Conservation (phyloP, 2,888 invertebrate genomes). For the Rambutsinella grinnellia region DNA sequence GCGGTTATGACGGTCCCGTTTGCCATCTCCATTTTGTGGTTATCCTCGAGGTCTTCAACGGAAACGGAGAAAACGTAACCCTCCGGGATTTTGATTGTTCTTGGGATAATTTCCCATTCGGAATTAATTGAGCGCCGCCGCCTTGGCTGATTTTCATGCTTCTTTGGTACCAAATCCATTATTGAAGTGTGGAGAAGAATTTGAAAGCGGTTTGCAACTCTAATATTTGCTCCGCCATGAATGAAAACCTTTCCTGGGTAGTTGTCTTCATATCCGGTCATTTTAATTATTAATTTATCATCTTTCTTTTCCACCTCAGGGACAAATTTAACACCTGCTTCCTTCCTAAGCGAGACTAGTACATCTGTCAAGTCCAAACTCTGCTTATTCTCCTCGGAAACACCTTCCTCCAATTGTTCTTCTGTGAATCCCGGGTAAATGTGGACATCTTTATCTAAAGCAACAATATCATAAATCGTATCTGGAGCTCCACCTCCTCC, state of each 20-base stretch:
- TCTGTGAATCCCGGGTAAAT: conserved; percentile 27
- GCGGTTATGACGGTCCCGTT: not conserved
- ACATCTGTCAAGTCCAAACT: conserved; percentile 27
- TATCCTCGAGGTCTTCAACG: conserved; percentile 23
- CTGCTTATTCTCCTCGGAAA: not conserved
- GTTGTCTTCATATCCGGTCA: not conserved
- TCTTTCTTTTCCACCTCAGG: not conserved
- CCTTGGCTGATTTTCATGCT: not conserved
- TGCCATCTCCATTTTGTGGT: not conserved
- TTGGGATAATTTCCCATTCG: conserved; percentile 10
- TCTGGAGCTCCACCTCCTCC: conserved; percentile 14
- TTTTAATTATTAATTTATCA: not conserved
- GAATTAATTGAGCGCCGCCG: too few species aligned
- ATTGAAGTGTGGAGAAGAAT: conserved; percentile 1
- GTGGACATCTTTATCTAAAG: conserved; percentile 13
- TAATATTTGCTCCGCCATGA: conserved; percentile 1
- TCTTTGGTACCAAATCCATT: conserved; percentile 19
- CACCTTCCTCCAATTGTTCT: not conserved
- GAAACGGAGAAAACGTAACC: not conserved
- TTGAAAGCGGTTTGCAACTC: not conserved
- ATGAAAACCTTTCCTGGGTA: conserved; percentile 20
- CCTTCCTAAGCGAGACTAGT: not conserved
- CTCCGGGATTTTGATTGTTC: not conserved
- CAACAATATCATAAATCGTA: conserved; percentile 28
- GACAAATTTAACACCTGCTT: conserved; percentile 14